phyloP scores from a whole-genome alignment of 2,888 invertebrate genomes.

The Eretmocerus hayati region DNA sequence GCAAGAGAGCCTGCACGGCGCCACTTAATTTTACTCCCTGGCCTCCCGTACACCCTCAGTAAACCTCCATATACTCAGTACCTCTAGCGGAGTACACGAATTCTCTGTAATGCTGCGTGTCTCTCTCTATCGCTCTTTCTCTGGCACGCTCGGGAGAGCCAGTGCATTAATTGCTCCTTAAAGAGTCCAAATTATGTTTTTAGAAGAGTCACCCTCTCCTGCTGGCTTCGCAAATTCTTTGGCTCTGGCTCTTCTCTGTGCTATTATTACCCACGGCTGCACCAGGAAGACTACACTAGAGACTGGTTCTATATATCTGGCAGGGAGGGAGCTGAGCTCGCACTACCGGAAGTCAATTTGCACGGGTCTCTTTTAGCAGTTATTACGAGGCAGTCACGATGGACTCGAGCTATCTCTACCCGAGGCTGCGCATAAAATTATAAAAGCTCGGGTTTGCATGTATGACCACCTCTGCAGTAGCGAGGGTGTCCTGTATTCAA shows the following conservation, averaged over 20 bases:
- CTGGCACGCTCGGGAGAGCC: constrained; percentile 22
- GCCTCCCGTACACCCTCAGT: background rate
- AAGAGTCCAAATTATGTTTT: constrained; percentile 42
- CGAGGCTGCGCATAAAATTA: too few relatives aligned
- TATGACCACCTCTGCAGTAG: too few relatives aligned
- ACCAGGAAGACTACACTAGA: too few relatives aligned
- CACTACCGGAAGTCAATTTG: background rate
- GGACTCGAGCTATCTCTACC: too few relatives aligned
- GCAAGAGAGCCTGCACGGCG: constrained; percentile 1
- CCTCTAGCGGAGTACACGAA: background rate
- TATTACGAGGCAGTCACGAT: too few relatives aligned
- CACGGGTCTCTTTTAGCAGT: background rate
- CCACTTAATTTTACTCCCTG: constrained; percentile 29
- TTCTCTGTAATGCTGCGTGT: background rate
- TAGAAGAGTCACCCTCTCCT: constrained; percentile 29
- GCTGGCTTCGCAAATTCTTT: constrained; percentile 7
- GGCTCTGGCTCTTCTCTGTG: constrained; percentile 1
- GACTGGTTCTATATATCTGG: background rate
- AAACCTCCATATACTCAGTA: too few relatives aligned
- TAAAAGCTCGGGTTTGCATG: too few relatives aligned
- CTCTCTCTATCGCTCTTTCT: constrained; percentile 14
- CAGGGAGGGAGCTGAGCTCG: background rate
- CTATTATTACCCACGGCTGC: background rate
- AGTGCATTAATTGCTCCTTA: constrained; percentile 43
- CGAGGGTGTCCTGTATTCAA: too few relatives aligned